A percentile compares a stretch with the other conserved stretches of the same genome.
Conservation (phyloP, 2,113 vertebrate species). For the Dendropsophus ebraccatus region DNA sequence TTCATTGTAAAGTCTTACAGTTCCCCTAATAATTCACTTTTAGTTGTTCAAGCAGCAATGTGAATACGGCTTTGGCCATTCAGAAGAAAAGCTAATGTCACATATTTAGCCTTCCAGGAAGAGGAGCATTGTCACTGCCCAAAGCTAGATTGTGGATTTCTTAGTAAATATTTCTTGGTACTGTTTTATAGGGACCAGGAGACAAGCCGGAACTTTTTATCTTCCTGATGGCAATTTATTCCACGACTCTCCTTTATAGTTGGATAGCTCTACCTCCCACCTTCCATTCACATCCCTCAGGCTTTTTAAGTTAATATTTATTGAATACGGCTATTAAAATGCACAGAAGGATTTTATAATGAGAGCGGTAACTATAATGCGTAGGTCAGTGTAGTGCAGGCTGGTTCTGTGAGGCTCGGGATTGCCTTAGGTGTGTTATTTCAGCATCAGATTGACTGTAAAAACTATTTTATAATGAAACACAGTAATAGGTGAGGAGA, state of each 20-base stretch:
- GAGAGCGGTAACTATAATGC: neutral
- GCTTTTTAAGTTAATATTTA: slow-evolving; percentile 13
- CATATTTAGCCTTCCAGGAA: neutral
- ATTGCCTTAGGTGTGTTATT: neutral
- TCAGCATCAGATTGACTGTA: neutral
- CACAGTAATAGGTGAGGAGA: neutral
- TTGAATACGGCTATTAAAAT: neutral
- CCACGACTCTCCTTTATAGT: neutral
- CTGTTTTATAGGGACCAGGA: neutral
- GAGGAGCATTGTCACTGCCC: neutral
- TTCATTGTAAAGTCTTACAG: neutral
- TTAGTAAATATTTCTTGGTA: neutral
- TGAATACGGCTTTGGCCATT: neutral
- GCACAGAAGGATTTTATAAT: neutral
- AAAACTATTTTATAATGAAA: neutral
- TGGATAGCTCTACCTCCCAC: neutral
- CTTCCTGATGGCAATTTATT: neutral
- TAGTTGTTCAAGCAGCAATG: neutral
- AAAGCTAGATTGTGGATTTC: neutral
- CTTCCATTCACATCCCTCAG: neutral
- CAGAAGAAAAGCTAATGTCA: neutral
- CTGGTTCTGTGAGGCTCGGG: neutral
- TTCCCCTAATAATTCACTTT: neutral
- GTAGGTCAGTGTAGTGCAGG: neutral
- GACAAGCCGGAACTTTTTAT: neutral